A percentile compares a stretch with the other conserved stretches of the same genome.
phyloP scores from a whole-genome alignment of 2,888 invertebrate species.

The Exephanes ischioxanthus region DNA sequence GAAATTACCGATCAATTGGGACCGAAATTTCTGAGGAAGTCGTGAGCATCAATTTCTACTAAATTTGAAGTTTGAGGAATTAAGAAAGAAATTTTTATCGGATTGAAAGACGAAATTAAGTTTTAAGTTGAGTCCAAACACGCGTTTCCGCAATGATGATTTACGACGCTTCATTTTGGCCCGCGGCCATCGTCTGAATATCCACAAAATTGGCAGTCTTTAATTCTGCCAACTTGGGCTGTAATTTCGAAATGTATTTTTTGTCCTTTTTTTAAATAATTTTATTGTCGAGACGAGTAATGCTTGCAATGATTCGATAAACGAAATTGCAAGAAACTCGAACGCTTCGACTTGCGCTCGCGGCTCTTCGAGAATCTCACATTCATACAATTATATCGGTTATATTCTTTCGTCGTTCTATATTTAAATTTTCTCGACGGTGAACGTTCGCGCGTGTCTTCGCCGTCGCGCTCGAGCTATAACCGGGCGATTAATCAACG shows the following conservation, averaged over 20 bases:
- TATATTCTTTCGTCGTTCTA: slow-evolving; percentile 43
- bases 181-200: neutral
- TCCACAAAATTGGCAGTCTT: neutral
- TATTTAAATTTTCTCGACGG: slow-evolving; percentile 36
- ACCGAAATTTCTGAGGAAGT: neutral
- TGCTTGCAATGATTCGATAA: neutral
- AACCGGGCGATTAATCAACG: slow-evolving; percentile 39
- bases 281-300: neutral
- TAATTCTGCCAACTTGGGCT: neutral
- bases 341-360: neutral
- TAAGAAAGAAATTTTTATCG: neutral
- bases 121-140: neutral
- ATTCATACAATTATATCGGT: slow-evolving; percentile 20
- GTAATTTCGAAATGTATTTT: neutral
- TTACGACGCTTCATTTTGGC: neutral
- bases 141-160: neutral
- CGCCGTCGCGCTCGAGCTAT: slow-evolving; percentile 30
- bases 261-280: neutral
- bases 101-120: neutral
- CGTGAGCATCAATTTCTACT: too few species aligned
- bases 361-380: neutral
- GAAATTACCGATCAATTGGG: too few species aligned
- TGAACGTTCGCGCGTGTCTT: slow-evolving; percentile 7
- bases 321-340: neutral
- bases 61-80: neutral